Evolutionary conservation across 2,113 vertebrate species (phyloP).

Genomic region (Saguinus midas): DNA sequence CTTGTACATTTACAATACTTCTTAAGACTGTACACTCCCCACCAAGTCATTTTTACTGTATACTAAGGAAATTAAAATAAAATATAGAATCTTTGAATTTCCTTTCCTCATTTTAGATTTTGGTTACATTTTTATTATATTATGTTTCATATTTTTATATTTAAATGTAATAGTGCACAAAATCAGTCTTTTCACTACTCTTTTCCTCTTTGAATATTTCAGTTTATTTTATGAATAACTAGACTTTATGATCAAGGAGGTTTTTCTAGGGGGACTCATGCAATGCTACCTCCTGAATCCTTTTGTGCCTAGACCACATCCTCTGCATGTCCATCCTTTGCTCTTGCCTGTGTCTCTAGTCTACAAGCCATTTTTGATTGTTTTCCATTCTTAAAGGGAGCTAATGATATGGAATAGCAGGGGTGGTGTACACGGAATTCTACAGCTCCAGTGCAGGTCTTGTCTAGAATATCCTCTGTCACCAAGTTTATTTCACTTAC

Average conservation of each 20-base stretch:
- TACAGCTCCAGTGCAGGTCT: not conserved
- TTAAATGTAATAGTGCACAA: not conserved
- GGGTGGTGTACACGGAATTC: not conserved
- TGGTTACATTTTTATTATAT: not conserved
- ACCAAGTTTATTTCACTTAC: not conserved
- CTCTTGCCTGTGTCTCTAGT: not conserved
- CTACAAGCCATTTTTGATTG: not conserved
- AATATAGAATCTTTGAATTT: not conserved
- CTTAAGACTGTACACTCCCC: not conserved
- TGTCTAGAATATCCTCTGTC: not conserved
- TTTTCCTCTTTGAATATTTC: not conserved
- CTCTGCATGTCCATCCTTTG: fast-evolving
- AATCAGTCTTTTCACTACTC: not conserved
- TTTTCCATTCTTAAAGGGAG: not conserved
- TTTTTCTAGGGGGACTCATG: not conserved
- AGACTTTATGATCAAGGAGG: not conserved
- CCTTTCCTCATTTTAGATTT: not conserved
- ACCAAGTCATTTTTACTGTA: not conserved
- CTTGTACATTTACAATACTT: not conserved
- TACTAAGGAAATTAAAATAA: slow-evolving; percentile 31
- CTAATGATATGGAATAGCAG: fast-evolving
- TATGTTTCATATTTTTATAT: not conserved
- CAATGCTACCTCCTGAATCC: not conserved
- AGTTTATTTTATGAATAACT: not conserved
- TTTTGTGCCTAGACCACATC: not conserved